These are phyloP conservation scores for Mormyrus proboscirostris DNA, from an alignment of 2,797 vertebrate genomes.

Conservation along the genomic window DNA sequence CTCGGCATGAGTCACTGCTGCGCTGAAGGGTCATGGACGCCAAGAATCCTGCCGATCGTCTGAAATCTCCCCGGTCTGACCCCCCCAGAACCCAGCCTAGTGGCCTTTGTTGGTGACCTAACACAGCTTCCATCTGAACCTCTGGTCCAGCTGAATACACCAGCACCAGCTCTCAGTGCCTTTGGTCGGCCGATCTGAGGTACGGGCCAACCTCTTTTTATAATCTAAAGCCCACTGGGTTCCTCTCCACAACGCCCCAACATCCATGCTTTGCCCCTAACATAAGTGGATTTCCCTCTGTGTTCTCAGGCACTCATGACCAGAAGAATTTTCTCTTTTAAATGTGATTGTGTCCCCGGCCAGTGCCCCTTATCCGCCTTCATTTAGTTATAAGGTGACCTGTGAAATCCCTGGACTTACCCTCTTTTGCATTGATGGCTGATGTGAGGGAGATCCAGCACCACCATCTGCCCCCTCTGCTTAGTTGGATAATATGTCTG, in stretches of 20 bases:
- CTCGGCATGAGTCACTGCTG: background rate
- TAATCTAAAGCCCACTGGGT: background rate
- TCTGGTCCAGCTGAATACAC: background rate
- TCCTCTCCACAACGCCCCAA: slow-evolving; percentile 1
- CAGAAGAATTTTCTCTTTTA: slow-evolving; percentile 28
- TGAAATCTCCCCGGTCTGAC: slow-evolving; percentile 12
- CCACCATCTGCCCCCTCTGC: slow-evolving; percentile 20
- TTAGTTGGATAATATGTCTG: background rate
- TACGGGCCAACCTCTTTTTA: background rate
- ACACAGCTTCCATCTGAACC: background rate
- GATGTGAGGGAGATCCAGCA: slow-evolving; percentile 25
- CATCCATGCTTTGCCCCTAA: slow-evolving; percentile 3
- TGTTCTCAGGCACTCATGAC: slow-evolving; percentile 29
- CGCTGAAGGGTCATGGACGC: background rate
- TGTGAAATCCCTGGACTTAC: slow-evolving; percentile 28
- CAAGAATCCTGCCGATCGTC: background rate
- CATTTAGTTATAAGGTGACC: slow-evolving; percentile 35
- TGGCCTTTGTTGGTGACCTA: background rate
- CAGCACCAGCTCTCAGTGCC: background rate
- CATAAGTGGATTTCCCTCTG: slow-evolving; percentile 37
- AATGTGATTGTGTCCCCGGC: slow-evolving; percentile 24
- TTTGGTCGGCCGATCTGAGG: background rate
- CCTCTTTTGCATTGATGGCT: slow-evolving; percentile 35
- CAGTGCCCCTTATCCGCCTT: slow-evolving; percentile 17
- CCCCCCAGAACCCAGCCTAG: background rate